phyloP scores from a whole-genome alignment of 1,140 invertebrate species.

The Gryllus bimaculatus region DNA sequence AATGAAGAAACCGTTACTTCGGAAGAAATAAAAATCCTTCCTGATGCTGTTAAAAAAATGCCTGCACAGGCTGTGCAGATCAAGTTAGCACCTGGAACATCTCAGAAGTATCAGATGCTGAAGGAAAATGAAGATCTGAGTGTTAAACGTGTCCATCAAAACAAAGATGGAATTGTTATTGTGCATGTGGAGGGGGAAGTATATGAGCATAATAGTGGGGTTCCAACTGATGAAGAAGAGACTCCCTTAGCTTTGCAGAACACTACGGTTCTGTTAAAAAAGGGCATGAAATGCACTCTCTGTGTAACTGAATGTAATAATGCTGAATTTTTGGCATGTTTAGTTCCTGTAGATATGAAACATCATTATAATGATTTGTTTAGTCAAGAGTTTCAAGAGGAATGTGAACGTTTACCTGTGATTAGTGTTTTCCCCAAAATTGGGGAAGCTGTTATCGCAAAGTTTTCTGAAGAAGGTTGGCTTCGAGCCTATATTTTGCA shows the following conservation, averaged over 20 bases:
- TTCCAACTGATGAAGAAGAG: background rate
- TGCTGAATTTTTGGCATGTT: background rate
- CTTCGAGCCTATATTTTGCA: background rate
- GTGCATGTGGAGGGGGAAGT: background rate
- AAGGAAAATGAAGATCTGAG: background rate
- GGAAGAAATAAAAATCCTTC: background rate
- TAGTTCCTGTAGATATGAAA: background rate
- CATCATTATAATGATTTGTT: background rate
- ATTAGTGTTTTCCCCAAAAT: background rate
- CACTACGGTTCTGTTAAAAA: background rate
- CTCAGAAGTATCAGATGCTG: background rate
- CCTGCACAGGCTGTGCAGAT: background rate
- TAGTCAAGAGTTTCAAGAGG: background rate
- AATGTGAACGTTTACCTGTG: background rate
- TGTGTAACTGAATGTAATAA: background rate
- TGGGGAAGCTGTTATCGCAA: background rate
- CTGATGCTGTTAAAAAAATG: background rate
- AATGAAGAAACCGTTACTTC: constrained; percentile 6
- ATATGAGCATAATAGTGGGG: background rate
- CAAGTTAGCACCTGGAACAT: constrained; percentile 4
- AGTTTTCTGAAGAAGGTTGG: background rate
- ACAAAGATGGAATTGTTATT: background rate
- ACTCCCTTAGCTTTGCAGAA: background rate
- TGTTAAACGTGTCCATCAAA: constrained; percentile 9
- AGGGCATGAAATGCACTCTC: background rate